Conservation (phyloP, 2,113 vertebrate species). For the Cinclus cinclus region DNA sequence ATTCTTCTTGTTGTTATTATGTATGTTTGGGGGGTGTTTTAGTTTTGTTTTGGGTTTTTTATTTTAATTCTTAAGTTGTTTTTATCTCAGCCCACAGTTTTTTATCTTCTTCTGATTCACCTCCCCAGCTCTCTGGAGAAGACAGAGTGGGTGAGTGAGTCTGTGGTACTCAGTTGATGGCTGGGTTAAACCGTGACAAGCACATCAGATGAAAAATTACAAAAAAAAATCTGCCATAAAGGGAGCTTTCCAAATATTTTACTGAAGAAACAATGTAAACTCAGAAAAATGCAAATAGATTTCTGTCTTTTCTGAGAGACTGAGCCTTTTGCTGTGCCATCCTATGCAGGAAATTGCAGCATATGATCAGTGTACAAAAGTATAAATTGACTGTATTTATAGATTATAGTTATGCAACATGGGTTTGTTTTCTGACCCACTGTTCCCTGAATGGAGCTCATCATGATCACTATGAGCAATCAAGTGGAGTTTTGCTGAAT, state of each 20-base stretch:
- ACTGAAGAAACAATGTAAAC: background rate
- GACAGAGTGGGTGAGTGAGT: background rate
- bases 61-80: background rate
- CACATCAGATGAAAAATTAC: background rate
- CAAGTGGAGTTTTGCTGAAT: slow-evolving; percentile 20
- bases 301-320: background rate
- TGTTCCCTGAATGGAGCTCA: slow-evolving; percentile 29
- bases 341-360: background rate
- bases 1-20: background rate
- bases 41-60: background rate
- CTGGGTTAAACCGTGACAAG: background rate
- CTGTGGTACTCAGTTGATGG: background rate
- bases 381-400: slow-evolving; percentile 37
- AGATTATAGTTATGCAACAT: background rate
- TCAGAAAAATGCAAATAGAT: background rate
- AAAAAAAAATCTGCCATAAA: background rate
- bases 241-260: background rate
- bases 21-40: too few relatives aligned
- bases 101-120: background rate
- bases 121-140: background rate
- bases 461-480: slow-evolving; percentile 14
- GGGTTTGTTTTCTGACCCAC: background rate
- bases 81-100: background rate
- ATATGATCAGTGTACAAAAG: background rate
- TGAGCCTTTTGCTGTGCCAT: background rate